Evolutionary conservation across 2,113 vertebrate genomes (phyloP).

Genomic region (Martes martes): DNA sequence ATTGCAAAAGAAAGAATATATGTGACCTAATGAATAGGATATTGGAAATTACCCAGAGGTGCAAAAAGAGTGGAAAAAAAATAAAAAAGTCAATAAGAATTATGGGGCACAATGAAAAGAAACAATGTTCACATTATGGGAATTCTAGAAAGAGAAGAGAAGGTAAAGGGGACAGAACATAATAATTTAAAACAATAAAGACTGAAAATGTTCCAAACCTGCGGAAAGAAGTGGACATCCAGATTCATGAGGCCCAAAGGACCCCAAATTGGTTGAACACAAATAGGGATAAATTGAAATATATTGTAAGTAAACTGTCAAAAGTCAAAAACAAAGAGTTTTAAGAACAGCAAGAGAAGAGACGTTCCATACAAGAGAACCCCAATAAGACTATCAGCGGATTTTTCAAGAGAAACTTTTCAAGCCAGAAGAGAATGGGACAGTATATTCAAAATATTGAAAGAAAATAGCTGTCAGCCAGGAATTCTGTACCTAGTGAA

Average conservation of each 20-base stretch:
- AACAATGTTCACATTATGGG: background rate
- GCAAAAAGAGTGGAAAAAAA: background rate
- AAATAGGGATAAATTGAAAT: background rate
- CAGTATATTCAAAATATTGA: background rate
- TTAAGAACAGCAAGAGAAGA: background rate
- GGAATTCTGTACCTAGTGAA: background rate
- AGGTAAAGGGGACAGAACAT: background rate
- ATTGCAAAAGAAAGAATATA: background rate
- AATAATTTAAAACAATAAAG: background rate
- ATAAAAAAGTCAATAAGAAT: background rate
- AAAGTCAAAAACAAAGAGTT: background rate
- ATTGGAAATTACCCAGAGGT: background rate
- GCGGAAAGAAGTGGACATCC: background rate
- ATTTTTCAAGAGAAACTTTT: background rate
- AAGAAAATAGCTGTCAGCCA: background rate
- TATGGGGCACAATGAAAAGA: background rate
- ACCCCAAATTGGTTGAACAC: background rate
- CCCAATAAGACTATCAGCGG: background rate
- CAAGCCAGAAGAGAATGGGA: background rate
- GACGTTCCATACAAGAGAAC: background rate
- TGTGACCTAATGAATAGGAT: background rate
- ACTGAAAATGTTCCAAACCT: background rate
- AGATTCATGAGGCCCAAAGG: background rate
- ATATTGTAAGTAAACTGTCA: background rate
- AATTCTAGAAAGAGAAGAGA: background rate